Conservation (phyloP, 2,113 vertebrate species). For the Oxyruncus cristatus region DNA sequence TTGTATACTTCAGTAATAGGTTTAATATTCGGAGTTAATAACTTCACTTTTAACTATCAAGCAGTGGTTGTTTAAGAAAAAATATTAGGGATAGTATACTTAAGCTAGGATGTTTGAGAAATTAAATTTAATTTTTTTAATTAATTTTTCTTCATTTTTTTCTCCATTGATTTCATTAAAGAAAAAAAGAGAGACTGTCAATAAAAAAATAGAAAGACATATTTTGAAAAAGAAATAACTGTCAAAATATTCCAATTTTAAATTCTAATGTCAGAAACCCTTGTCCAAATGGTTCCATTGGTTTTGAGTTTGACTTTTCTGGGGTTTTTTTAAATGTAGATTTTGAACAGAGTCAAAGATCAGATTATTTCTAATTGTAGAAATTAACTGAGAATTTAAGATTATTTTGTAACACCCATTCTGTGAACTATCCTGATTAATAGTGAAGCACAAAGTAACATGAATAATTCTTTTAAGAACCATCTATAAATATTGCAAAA, state of each 20-base stretch:
- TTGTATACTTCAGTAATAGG: background rate
- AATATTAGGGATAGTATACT: background rate
- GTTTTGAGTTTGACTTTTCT: background rate
- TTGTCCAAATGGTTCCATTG: background rate
- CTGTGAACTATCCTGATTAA: background rate
- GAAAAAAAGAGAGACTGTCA: background rate
- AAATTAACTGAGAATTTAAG: background rate
- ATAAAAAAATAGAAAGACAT: background rate
- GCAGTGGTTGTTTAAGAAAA: background rate
- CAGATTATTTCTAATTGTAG: background rate
- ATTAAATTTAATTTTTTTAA: background rate
- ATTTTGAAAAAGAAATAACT: background rate
- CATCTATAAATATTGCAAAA: background rate
- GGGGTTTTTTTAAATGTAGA: background rate
- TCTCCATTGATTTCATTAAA: background rate
- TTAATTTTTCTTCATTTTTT: background rate
- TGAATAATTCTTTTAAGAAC: background rate
- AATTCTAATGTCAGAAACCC: background rate
- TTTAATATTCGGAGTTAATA: background rate
- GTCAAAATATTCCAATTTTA: background rate
- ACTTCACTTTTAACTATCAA: background rate
- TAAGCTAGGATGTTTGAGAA: background rate
- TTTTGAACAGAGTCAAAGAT: background rate
- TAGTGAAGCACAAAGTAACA: background rate
- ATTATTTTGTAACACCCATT: background rate